Base-by-base conservation (phyloP, 2,113 vertebrate genomes). In the Hyla sarda region DNA sequence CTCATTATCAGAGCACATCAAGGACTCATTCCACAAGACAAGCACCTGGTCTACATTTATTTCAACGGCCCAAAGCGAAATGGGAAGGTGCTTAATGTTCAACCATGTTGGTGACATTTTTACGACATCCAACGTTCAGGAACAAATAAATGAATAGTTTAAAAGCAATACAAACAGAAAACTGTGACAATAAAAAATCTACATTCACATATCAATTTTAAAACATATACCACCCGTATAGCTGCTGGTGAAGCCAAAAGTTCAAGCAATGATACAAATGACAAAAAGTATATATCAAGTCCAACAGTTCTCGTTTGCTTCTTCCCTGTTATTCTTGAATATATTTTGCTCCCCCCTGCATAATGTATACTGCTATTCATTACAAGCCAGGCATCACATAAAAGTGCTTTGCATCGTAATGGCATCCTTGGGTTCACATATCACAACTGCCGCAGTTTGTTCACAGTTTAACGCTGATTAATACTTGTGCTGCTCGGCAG, bases 31-130 rank as follows among this genome's bases (percentile, higher is more conserved):
- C 93, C 94, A 94, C 90, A 90, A 94, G 90, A 90, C 78, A 89
- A 93, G 92, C 96, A 96, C 96, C 95, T 96, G 95, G 94, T 95
- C 92, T 93, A 92, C 92, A 93, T 96, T 96, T 95, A 95, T 94
- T 96, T 95, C 95, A 95, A 92, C 72, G 78, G 94, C 94, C 94
- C 91, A 93, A 91, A 94, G 95, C 94, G 92, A 95, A 93, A 94
- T 90, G 95, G 96, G 95, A 95, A 94, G 95, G 96, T 95, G 96
- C 94, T 92, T 96, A 96, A 97, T 96, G 96, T 95, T 94, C 95
- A 96, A 94, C 93, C 92, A 95, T 95, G 90, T 97, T 96, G 96
- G 96, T 97, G 97, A 98, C 98, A 97, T 96, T 96, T 99, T 99
- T 98, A 99, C 92, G 95, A 96, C 90, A 94, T 74, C 88, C 93